Evolutionary conservation across 2,888 invertebrate genomes (phyloP).

Genomic region (Epinotia brunnichana): DNA sequence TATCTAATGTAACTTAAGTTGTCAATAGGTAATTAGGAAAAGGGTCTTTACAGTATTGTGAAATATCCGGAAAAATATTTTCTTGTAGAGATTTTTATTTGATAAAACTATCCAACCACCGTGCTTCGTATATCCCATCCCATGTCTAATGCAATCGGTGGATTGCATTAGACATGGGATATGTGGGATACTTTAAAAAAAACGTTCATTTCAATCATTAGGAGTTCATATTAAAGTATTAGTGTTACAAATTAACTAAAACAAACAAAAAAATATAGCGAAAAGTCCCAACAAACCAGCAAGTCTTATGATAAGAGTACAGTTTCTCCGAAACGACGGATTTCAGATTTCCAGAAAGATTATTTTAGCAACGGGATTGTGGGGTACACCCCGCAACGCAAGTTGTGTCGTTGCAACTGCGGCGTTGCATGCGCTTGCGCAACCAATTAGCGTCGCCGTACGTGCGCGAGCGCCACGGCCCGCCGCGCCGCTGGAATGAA

Average conservation of each 20-base stretch:
- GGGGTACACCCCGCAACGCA: constrained; percentile 46
- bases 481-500: constrained; percentile 70
- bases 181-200: no score
- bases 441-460: constrained; percentile 68
- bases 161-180: no score
- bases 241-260: no score
- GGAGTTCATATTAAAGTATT: no score
- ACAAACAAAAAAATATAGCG: background rate
- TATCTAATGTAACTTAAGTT: background rate
- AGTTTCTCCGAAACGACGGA: constrained; percentile 1
- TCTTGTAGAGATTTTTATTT: no score
- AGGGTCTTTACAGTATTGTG: no score
- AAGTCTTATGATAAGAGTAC: background rate
- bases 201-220: no score
- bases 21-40: background rate
- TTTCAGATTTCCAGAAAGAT: constrained; percentile 16
- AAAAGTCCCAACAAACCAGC: background rate
- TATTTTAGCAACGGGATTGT: constrained; percentile 45
- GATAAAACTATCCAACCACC: no score
- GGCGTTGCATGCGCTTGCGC: constrained; percentile 64
- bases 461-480: constrained; percentile 64
- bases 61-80: no score
- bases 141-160: background rate
- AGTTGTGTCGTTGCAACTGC: constrained; percentile 64
- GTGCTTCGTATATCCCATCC: background rate